Base-by-base conservation (phyloP, 2,888 invertebrate species). In the Polyommatus icarus region DNA sequence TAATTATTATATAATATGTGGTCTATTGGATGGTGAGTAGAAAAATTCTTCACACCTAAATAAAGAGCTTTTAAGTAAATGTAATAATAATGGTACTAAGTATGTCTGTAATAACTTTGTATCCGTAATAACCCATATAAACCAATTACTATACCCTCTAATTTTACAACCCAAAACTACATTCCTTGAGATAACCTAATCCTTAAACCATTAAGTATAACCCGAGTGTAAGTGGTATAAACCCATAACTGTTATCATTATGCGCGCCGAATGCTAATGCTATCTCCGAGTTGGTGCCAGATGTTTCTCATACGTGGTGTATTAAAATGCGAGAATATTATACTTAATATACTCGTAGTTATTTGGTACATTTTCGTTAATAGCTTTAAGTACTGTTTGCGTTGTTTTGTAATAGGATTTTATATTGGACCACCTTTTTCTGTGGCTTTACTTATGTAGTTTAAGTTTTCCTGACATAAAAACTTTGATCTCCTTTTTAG, bases 191-290 rank as follows among this genome's bases (percentile, higher is more conserved):
- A 59, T 67, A 67, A 24, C 76, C 61, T 76, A 76, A 76, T 76
- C 76, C 61, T 24, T 61, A 59, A 20, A 59, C 61, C 61, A 61
- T 20, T 67, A 67, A 67, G 24, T 24, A 67, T 24, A 67, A 32
- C 29, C 67, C 67, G 15, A 15, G 29, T 67, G 1, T 67, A 67
- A 67, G 67, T 67, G 67, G 67, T 67, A 67, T 67, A 24, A 67
- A 12, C 20, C 61, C 24, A 67, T 32, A 67, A 67, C 29, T 67
- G 67, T 78, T 79, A 80, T 80, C 79, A 77, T 79, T 78, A 78
- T 78, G 77, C 76, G 79, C 59, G 46, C 67, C n/a, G 80, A 79
- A 79, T 79, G 77, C 77, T 79, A 79, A 79, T 79, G 73, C 40
- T n/a, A 76, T 71, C 77, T 76, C 50, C 24, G n/a, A 67, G 29